Evolutionary conservation across 2,888 invertebrate genomes (phyloP), one percentile per base, ranked within the genome.

Genomic region (Hypomecis punctinalis): DNA sequence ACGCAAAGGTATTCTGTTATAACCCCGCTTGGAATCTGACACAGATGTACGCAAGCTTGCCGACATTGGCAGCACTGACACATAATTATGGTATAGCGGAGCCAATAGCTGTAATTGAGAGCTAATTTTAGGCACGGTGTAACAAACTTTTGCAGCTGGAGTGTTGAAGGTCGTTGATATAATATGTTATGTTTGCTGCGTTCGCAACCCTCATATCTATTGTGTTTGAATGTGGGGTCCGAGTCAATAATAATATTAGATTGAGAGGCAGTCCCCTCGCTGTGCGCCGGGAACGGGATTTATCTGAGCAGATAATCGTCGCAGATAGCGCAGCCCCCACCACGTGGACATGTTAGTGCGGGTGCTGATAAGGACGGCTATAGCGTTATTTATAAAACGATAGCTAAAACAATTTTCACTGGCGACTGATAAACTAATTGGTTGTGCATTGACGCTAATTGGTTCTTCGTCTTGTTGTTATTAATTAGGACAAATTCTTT

Each of bases 241-340:
- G 72, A 81, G 77, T 79, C 78, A 88, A 84, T 85, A 86, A 85
- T 82, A 85, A 63, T 67, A 67, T 63, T 63, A 68, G 69, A 83
- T 81, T 78, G 76, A 73, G 78, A 77, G 73, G 70, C 66, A 65
- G 77, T 80, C 83, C 88, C 86, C 87, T 84, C 77, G 71, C 69
- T 74, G 70, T 77, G 57, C 69, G 76, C 75, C 77, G 80, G 80
- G 80, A 79, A 84, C 78, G 79, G 79, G 79, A 75, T 83, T 83
- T 89, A 88, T 88, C 84, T 80, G 73, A 74, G 74, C 69, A 81
- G 89, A 89, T 89, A 83, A 89, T 90, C 86, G 69, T 65, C 54
- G 75, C 75, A 62, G 78, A 82, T 83, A 81, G 66, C 72, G 59
- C 54, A 68, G 61, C 70, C 67, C 64, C 71, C 72, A 73, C 71